These are phyloP conservation scores for Prunella fulvescens DNA, from an alignment of 2,113 vertebrate species.

Conservation along the genomic window DNA sequence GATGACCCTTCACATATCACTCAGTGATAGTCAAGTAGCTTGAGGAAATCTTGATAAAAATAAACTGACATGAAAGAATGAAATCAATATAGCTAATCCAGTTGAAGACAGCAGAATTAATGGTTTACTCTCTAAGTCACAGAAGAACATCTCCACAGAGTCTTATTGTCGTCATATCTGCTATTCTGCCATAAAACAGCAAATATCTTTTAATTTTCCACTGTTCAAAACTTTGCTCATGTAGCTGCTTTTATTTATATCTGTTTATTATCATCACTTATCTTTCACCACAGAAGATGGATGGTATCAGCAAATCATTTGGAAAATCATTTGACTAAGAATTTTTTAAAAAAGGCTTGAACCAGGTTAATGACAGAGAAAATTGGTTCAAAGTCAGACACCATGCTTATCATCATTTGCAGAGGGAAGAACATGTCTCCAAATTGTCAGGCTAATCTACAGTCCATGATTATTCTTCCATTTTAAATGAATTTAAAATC, in stretches of 20 bases:
- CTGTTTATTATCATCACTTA: neutral
- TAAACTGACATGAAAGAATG: neutral
- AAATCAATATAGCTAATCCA: neutral
- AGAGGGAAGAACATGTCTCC: neutral
- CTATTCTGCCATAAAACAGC: neutral
- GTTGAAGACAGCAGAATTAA: neutral
- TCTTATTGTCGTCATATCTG: neutral
- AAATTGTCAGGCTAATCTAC: neutral
- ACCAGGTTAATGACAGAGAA: neutral
- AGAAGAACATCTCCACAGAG: neutral
- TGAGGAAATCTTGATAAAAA: neutral
- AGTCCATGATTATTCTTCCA: neutral
- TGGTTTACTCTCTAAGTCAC: neutral
- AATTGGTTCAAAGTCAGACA: neutral
- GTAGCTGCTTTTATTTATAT: neutral
- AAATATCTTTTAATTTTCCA: neutral
- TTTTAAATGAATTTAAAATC: neutral
- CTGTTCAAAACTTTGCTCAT: neutral
- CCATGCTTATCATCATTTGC: neutral
- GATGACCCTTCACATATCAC: neutral
- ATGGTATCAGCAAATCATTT: neutral
- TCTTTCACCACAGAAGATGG: neutral
- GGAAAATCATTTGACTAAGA: neutral
- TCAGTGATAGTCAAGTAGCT: neutral
- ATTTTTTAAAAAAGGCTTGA: neutral